Base-by-base conservation (phyloP, 2,797 vertebrate species). In the Harpagifer antarcticus region DNA sequence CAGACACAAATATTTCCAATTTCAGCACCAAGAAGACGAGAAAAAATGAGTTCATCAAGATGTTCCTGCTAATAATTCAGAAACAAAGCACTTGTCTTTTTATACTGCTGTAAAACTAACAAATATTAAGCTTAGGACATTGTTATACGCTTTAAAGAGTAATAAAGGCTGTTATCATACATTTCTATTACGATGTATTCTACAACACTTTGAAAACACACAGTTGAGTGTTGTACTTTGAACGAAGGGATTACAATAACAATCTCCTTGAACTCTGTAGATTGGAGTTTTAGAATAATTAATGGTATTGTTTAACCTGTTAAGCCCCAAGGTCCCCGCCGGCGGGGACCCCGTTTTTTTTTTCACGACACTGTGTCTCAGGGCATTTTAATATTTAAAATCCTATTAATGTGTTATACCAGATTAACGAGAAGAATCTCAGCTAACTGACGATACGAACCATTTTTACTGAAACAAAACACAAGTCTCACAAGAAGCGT, bases 1-100 rank as follows among this genome's bases (percentile, higher is more conserved):
- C 53, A 80, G 64, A 74, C 16, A 7, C 65, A 62, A 58, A 67
- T 33, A 58, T 60, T 74, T 71, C 31, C 15, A 45, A 57, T 80
- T 74, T 72, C 14, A n/a, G 33, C 9, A 50, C 16, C 17, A 65
- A 71, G 68, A 42, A 54, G 16, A 76, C 76, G 48, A 12, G 67
- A 70, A 7, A 49, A 49, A 17, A 63, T 68, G 17, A 31, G 45
- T 52, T 53, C 7, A 45, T 1, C 9, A 1, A 56, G 15, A 13
- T 14, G 44, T 13, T 53, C 70, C 12, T 74, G 19, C 11, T 33
- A 17, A 50, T 50, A 3, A 45, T 60, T 23, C 12, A 56, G 27
- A 6, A 56, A 56, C 23, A 59, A 13, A 31, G 12, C 0, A 19
- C 3, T 23, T 49, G 50, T 40, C 9, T 40, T 11, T 54, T 40